Base-by-base conservation (phyloP, 2,888 invertebrate species). In the Lydus trimaculatus region DNA sequence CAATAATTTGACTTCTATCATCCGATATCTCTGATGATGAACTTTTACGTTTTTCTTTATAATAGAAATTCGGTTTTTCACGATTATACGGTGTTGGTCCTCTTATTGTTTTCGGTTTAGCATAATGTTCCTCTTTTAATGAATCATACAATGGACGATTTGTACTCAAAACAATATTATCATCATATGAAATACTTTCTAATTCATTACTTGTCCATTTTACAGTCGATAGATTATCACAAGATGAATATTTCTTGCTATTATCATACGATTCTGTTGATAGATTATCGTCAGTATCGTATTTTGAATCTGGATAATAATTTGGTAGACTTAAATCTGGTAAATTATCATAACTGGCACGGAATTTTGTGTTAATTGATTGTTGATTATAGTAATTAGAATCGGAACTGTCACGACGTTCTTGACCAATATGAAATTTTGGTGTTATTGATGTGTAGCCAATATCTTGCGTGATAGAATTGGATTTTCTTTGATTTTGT, bases 341-440 rank as follows among this genome's bases (percentile, higher is more conserved):
- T 25, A 79, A 59, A 64, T 83, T 79, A 65, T 83, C 81, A 63
- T 79, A 79, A 9, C 82, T 81, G 17, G 77, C 75, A 31, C 72
- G 75, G 60, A 67, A 79, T 28, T 69, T 61, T 58, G 75, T 78
- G 62, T 80, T 87, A 68, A 87, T 86, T 66, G 88, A 88, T 78
- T 88, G 87, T 81, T 88, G 89, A 76, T 88, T 86, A 56, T 88
- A 87, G 84, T 87, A 89, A 78, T 88, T 88, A 1, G 88, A 88
- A 81, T 89, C 88, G 76, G 89, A 83, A 80, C 88, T 89, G 76
- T 89, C 89, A 69, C 11, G 5, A 15, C 88, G 87, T 62, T 73
- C 73, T 31, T 65, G 66, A 59, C 61, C 71, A 59, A 71, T 68
- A 61, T 65, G 36, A 25, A 68, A 71, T 66, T 71, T 68, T 59